Percentiles rank a stretch among this genome's conserved stretches.
phyloP scores from a whole-genome alignment of 2,888 invertebrate species.

The Drosophila falleni region DNA sequence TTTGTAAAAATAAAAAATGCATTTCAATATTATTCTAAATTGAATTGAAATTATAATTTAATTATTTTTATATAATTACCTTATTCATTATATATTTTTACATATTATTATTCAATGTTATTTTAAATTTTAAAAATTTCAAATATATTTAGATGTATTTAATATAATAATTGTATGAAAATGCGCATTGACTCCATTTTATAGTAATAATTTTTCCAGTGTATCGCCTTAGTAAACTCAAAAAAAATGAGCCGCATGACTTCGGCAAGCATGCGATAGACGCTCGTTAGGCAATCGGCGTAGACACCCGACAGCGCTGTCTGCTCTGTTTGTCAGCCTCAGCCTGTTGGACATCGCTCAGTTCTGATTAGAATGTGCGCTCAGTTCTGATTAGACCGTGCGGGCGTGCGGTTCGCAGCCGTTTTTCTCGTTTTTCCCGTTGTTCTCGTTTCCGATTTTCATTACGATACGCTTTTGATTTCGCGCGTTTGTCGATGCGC shows the following conservation, averaged over 20 bases:
- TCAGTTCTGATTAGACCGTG: conserved; percentile 76
- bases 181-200: too few relatives aligned
- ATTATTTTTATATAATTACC: too few relatives aligned
- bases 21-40: neutral
- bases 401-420: conserved; percentile 59
- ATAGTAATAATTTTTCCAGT: conserved; percentile 1
- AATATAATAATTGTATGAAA: too few relatives aligned
- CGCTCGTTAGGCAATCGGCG: conserved; percentile 24
- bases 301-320: conserved; percentile 39
- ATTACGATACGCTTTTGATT: conserved; percentile 44
- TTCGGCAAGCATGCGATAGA: conserved; percentile 21
- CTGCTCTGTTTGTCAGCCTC: conserved; percentile 40
- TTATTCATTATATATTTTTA: too few relatives aligned
- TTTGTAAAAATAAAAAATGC: neutral
- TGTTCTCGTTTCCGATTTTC: conserved; percentile 34
- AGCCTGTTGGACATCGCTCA: conserved; percentile 66
- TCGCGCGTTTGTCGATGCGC: conserved; percentile 45
- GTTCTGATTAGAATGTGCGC: conserved; percentile 56
- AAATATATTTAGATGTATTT: too few relatives aligned
- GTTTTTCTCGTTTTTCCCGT: conserved; percentile 23
- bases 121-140: too few relatives aligned
- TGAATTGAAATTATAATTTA: neutral
- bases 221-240: neutral
- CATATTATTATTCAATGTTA: too few relatives aligned
- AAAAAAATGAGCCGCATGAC: neutral